phyloP scores from a whole-genome alignment of 2,113 vertebrate species.

The Paracyprichromis sp. region DNA sequence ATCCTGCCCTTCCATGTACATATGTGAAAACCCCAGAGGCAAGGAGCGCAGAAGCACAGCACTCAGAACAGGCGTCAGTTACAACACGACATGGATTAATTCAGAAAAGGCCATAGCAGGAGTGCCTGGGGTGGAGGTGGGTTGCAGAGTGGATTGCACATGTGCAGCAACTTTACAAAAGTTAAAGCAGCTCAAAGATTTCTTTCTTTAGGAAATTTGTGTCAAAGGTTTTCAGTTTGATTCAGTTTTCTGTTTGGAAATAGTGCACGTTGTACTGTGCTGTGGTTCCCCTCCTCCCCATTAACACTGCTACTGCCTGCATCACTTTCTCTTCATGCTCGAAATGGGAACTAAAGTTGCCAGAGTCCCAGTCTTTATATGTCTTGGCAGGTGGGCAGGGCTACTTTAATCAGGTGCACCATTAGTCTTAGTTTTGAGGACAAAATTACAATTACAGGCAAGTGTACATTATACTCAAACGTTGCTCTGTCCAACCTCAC shows the following conservation, averaged over 20 bases:
- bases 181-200: not conserved
- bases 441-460: not conserved
- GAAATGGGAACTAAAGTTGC: not conserved
- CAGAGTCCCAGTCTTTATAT: not conserved
- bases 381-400: fast-evolving
- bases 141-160: not conserved
- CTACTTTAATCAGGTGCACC: not conserved
- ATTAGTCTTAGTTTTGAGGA: not conserved
- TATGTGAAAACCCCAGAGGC: not conserved
- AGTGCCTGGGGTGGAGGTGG: not conserved
- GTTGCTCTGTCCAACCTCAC: not conserved
- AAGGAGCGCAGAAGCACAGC: not conserved
- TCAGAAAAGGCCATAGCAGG: not conserved
- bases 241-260: not conserved
- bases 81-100: fast-evolving
- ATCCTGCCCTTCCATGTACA: fast-evolving
- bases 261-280: not conserved
- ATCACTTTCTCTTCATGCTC: not conserved
- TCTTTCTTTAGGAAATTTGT: not conserved
- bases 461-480: not conserved
- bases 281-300: not conserved
- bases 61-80: fast-evolving
- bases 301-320: not conserved
- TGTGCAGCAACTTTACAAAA: not conserved
- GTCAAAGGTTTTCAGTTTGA: not conserved